Percentiles rank a stretch among this genome's conserved stretches.
Conservation (phyloP, 2,888 invertebrate species). For the Toxonevra muliebris region DNA sequence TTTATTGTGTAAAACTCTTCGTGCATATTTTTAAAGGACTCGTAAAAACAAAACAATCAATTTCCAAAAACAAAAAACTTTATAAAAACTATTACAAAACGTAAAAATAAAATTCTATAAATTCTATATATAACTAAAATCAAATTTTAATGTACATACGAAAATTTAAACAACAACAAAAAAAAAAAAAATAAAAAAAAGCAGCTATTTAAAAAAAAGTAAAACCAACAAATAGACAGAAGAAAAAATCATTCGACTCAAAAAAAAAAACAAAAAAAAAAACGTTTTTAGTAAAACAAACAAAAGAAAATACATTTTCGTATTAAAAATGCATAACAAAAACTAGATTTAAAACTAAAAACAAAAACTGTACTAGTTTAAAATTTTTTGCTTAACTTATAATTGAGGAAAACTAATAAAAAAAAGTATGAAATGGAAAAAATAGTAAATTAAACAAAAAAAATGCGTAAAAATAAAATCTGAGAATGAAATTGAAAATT, state of each 20-base stretch:
- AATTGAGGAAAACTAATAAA: neutral
- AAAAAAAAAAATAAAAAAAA: slow-evolving; percentile 19
- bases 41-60: neutral
- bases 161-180: too few species aligned
- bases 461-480: slow-evolving; percentile 13
- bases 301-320: slow-evolving; percentile 26
- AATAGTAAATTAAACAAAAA: slow-evolving; percentile 36
- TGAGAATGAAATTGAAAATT: slow-evolving; percentile 8
- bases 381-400: slow-evolving; percentile 12
- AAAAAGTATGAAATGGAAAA: neutral
- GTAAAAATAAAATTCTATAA: slow-evolving; percentile 35
- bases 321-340: slow-evolving; percentile 19
- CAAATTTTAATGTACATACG: neutral
- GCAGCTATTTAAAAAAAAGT: slow-evolving; percentile 25
- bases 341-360: slow-evolving; percentile 12
- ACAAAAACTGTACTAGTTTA: neutral
- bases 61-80: slow-evolving; percentile 12
- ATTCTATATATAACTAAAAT: slow-evolving; percentile 14
- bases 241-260: slow-evolving; percentile 35
- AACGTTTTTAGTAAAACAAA: slow-evolving; percentile 23
- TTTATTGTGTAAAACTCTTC: too few species aligned
- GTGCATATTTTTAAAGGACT: too few species aligned
- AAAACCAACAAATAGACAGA: slow-evolving; percentile 27
- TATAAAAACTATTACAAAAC: slow-evolving; percentile 18
- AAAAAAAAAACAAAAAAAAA: slow-evolving; percentile 16